Conservation (phyloP, 2,797 vertebrate genomes). For the Trematomus bernacchii region DNA sequence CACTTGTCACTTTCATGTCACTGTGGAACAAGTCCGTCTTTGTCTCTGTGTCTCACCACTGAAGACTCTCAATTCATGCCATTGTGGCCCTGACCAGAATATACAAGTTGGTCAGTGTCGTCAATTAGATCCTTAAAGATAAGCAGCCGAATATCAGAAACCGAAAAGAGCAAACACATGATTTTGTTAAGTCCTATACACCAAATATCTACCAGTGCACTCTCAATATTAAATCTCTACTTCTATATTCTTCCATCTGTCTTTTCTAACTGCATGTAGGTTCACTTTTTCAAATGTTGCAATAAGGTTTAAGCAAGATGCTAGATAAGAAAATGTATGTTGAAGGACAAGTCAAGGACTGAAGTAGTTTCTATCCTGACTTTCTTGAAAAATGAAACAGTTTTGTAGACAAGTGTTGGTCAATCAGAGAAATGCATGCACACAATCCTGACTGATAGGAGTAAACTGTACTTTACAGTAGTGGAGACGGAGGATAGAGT, state of each 20-base stretch:
- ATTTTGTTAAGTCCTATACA: not conserved
- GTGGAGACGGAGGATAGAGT: not conserved
- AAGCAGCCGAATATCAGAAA: conserved; percentile 8
- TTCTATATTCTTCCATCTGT: conserved; percentile 17
- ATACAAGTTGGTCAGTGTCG: conserved; percentile 8
- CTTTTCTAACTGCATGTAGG: not conserved
- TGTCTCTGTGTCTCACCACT: conserved; percentile 48
- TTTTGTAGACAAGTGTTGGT: not conserved
- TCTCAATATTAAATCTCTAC: not conserved
- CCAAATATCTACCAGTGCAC: not conserved
- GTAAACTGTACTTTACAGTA: too few species aligned
- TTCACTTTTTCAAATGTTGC: not conserved
- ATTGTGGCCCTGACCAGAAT: conserved; percentile 44
- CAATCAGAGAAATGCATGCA: not conserved
- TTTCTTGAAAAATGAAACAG: not conserved
- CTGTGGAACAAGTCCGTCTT: conserved; percentile 63
- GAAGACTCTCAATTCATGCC: conserved; percentile 38
- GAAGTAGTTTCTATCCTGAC: not conserved
- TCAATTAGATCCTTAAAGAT: conserved; percentile 5
- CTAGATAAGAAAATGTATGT: not conserved
- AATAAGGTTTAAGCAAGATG: not conserved
- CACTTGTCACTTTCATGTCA: conserved; percentile 58
- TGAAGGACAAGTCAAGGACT: not conserved
- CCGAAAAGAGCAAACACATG: not conserved
- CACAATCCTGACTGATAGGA: not conserved